Evolutionary conservation across 2,888 invertebrate species (phyloP), one percentile per base, ranked within the genome.

Genomic region (Lagria hirta): DNA sequence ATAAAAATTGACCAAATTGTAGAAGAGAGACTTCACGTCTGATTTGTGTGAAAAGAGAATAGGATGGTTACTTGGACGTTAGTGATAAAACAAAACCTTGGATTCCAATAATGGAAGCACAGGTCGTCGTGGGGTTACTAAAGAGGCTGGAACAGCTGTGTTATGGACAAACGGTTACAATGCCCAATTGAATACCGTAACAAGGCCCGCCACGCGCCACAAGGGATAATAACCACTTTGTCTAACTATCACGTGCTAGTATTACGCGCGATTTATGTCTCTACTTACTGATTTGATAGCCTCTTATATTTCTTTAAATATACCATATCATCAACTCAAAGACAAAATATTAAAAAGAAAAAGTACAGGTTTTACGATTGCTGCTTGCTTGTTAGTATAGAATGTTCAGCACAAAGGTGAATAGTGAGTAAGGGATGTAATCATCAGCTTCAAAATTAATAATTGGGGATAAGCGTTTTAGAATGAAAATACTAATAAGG

Each of bases 221-320:
- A 42, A 49, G 51, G 51, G 51, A 54, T 58, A 61, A 58, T 55
- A 59, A 53, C 61, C 58, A 61, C 61, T 61, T 61, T 58, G 54
- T 55, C 56, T 53, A 52, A 55, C 54, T 51, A 56, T 53, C 61
- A 59, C 61, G 59, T 57, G 59, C 49, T 49, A 32, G 52, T 54
- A 57, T 61, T 58, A 61, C 51, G 55, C 51, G 40, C 57, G 54
- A 57, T 59, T 58, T 59, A 61, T 61, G 49, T 53, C 54, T 48
- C 50, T 58, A 52, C 57, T 58, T 55, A 57, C 52, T 48, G 55
- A 54, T 58, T 56, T 55, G 58, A 58, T 60, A 45, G 55, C 43
- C 36, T 37, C 38, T 38, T 38, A 38, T 38, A 22, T 38, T 38
- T 38, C 38, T 38, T 38, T 38, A 38, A 38, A 21, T 38, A 23